Base-by-base conservation (phyloP, 2,888 invertebrate species). In the Poecilus cupreus region DNA sequence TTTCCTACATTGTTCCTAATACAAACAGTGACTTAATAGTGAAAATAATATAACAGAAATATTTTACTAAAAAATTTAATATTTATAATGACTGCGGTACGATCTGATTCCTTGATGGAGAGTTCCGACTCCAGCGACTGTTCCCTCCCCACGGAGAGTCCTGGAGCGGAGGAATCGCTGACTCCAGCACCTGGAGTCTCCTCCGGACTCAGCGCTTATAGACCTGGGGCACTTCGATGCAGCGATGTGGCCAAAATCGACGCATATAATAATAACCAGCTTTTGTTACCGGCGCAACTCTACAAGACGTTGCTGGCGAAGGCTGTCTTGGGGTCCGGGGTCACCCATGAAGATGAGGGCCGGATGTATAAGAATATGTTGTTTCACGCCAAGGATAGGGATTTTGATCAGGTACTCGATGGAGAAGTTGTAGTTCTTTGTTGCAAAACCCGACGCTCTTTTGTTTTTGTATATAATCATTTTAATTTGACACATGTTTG, bases 221-320 rank as follows among this genome's bases (percentile, higher is more conserved):
- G 74, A 37, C 80, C 76, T 49, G 78, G 57, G 10, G 82, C 87
- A 13, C 86, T 89, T 78, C 89, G 89, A 83, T 89, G 88, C 82
- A 88, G 87, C 83, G 87, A 88, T 84, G 87, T 89, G 83, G 88
- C 89, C 60, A 89, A 89, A 84, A 85, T 89, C 81, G 89, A 89
- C 84, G 87, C 87, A 81, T 89, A 89, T 83, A 89, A 89, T 83
- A 89, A 89, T 83, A 89, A 89, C 83, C 89, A 89, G 84, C 84
- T 89, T 83, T 82, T 95, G 75, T 90, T 95, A 83, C 95, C 95
- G 8, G 93, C 94, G 80, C 95, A 96, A 86, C 90, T 96, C 85
- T 95, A 96, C 87, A 95, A 95, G 89, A 95, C 93, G 85, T 91
- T 96, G 83, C 89, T 96, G 86, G 95, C 95, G 10, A 95, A 91